Base-by-base conservation (phyloP, 1,140 invertebrate genomes). In the Ptiloglossa arizonensis region DNA sequence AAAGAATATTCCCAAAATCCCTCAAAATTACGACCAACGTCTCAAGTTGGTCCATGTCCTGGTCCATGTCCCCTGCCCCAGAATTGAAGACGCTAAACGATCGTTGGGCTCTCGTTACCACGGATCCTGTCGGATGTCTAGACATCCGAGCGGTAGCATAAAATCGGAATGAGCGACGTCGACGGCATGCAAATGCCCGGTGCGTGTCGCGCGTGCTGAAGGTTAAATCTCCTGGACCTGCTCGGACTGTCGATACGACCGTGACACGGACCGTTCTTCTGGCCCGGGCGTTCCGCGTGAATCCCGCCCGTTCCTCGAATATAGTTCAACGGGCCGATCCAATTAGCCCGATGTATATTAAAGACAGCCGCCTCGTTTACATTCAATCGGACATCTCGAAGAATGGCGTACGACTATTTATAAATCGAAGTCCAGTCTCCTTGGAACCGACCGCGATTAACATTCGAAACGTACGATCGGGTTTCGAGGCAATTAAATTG, bases 361-460 rank as follows among this genome's bases (percentile, higher is more conserved):
- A 57, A 74, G 64, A 46, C 38, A 17, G 44, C 22, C 35, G 59
- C 44, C 72, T 80, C 46, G 29, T 80, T 83, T 44, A 52, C 52
- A 74, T 73, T 66, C 50, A 35, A 44, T 46, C 27, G 4, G 15
- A 19, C 22, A 54, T 44, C 15, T 15, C 38, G 29, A 52, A 9
- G 57, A 57, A 57, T 41, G 35, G 24, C 24, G 50, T 9, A 15
- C 4, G 24, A 46, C 35, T 75, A 48, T 75, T 75, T 75, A 57
- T 68, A 57, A 57, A 46, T 32, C 41, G n/a, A n/a, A n/a, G 68
- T 52, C 41, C 17, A 27, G 38, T 32, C 13, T 32, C 46, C 8
- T 54, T 50, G 32, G 27, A 62, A 29, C 44, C 70, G 71, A 15
- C 19, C 70, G 22, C 29, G 38, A 75, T 75, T 75, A 57, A 68